These are phyloP conservation scores for Globicephala melas DNA, from an alignment of 2,113 vertebrate species.

Conservation along the genomic window DNA sequence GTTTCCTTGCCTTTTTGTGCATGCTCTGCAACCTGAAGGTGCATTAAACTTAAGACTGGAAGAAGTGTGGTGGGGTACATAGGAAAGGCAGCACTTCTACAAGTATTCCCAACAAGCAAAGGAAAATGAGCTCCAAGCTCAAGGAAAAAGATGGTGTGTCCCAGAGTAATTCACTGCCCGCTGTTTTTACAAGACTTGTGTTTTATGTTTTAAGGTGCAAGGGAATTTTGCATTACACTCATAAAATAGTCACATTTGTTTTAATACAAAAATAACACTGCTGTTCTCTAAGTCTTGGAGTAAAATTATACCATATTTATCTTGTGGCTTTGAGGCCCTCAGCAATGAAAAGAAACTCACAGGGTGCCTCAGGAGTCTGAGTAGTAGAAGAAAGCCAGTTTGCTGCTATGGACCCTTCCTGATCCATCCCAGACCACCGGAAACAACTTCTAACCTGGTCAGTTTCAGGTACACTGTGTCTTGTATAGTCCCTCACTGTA, in stretches of 20 bases:
- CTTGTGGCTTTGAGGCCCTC: neutral
- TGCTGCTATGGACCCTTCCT: neutral
- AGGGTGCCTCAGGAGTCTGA: neutral
- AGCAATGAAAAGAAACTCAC: neutral
- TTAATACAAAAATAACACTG: conserved; percentile 1
- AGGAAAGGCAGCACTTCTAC: neutral
- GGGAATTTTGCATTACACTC: neutral
- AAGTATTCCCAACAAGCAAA: neutral
- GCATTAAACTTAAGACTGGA: neutral
- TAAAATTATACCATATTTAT: neutral
- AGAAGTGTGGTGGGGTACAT: neutral
- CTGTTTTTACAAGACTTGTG: neutral
- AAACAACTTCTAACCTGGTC: neutral
- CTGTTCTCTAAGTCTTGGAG: neutral
- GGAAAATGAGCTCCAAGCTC: neutral
- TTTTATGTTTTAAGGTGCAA: conserved; percentile 11
- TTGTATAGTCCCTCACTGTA: neutral
- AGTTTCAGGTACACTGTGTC: neutral
- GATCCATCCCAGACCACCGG: neutral
- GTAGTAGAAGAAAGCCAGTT: neutral
- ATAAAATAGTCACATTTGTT: neutral
- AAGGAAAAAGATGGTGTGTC: neutral
- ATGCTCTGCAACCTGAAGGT: neutral
- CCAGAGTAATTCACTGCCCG: neutral
- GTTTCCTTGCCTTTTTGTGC: neutral